phyloP scores from a whole-genome alignment of 2,888 invertebrate genomes.

The Spodoptera exigua region DNA sequence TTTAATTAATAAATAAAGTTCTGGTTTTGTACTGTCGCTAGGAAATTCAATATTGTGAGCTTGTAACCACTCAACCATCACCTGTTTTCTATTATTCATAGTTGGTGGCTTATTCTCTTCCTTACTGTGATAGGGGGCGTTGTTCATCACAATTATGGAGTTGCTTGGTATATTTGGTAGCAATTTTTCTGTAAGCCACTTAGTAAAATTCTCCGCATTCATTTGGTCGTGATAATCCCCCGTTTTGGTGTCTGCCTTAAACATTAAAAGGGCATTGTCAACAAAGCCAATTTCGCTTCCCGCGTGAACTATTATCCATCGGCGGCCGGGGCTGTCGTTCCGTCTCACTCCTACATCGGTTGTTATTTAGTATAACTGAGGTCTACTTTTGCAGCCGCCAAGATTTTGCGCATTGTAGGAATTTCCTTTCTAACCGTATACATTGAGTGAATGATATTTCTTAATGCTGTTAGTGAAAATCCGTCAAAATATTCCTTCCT shows the following conservation, averaged over 20 bases:
- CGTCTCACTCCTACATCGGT: neutral
- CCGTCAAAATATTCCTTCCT: conserved; percentile 41
- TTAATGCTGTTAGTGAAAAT: conserved; percentile 42
- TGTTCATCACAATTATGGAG: neutral
- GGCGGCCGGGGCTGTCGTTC: neutral
- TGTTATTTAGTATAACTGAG: conserved; percentile 27
- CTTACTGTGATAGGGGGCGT: neutral
- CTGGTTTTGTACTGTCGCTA: neutral
- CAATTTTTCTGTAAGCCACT: neutral
- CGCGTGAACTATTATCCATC: conserved; percentile 6
- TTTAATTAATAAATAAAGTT: conserved; percentile 4
- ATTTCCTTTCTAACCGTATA: conserved; percentile 42
- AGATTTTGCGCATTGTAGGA: conserved; percentile 48
- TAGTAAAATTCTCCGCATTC: neutral
- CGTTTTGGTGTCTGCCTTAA: neutral
- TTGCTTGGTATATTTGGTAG: neutral
- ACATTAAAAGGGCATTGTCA: neutral
- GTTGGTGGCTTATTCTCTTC: neutral
- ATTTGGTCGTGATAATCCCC: conserved; percentile 6
- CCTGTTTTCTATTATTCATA: neutral
- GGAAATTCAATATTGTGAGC: neutral
- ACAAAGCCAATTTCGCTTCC: conserved; percentile 5
- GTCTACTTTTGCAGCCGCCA: conserved; percentile 49
- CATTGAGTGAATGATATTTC: conserved; percentile 51
- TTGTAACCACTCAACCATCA: neutral